These are phyloP conservation scores for Pseudomyrmex gracilis DNA, from an alignment of 1,140 invertebrate genomes.

Conservation along the genomic window DNA sequence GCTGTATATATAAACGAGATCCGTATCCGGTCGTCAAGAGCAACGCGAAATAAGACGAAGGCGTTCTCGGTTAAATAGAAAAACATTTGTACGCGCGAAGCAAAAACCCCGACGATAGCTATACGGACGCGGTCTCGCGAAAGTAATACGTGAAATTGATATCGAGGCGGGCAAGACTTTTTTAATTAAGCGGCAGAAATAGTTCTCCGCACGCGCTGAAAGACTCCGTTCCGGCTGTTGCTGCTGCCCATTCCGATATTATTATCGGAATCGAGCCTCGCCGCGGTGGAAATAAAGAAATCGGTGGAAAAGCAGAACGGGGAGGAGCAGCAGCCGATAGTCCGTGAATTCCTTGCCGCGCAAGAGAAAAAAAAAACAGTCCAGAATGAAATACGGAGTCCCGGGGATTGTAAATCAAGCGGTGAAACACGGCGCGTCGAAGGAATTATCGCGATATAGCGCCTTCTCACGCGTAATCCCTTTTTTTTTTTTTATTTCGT, in stretches of 20 bases:
- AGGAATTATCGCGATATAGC: slow-evolving; percentile 33
- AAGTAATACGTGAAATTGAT: slow-evolving; percentile 54
- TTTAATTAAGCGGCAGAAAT: slow-evolving; percentile 61
- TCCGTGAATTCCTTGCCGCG: slow-evolving; percentile 17
- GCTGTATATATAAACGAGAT: neutral
- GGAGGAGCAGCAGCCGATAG: neutral
- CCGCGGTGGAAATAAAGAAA: slow-evolving; percentile 43
- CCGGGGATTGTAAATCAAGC: slow-evolving; percentile 35
- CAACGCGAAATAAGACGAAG: neutral
- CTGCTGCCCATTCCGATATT: slow-evolving; percentile 18
- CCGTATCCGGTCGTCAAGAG: neutral
- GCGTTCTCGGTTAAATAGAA: slow-evolving; percentile 34
- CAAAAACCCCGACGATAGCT: slow-evolving; percentile 1
- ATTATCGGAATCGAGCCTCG: slow-evolving; percentile 30
- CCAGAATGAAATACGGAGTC: slow-evolving; percentile 10
- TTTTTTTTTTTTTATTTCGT: slow-evolving; percentile 13
- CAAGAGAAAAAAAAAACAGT: neutral
- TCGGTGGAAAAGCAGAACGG: slow-evolving; percentile 17
- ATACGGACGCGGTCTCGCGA: slow-evolving; percentile 24
- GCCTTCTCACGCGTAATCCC: neutral
- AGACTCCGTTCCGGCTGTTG: neutral
- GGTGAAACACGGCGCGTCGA: slow-evolving; percentile 22
- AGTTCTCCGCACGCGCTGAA: slow-evolving; percentile 42
- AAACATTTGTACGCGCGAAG: slow-evolving; percentile 14
- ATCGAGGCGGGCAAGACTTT: slow-evolving; percentile 43